Percentiles rank a stretch among this genome's conserved stretches.
Conservation (phyloP, 2,113 vertebrate species). For the Grantiella picta region DNA sequence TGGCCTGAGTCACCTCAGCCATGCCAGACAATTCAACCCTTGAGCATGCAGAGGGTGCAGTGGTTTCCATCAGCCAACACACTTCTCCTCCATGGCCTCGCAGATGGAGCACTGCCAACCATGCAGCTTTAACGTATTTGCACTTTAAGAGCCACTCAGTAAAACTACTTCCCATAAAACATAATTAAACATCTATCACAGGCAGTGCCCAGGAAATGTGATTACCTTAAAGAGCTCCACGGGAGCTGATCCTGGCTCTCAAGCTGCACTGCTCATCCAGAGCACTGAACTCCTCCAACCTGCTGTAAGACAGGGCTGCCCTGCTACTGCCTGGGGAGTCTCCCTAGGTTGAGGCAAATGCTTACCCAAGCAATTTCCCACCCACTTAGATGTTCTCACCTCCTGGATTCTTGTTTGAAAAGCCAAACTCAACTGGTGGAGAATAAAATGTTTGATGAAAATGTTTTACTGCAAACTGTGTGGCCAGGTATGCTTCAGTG, state of each 20-base stretch:
- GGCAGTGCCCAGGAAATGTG: background rate
- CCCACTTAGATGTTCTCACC: background rate
- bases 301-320: background rate
- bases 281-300: background rate
- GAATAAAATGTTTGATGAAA: background rate
- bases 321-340: background rate
- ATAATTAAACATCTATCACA: background rate
- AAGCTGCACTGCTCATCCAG: background rate
- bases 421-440: background rate
- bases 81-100: rapidly evolving
- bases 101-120: background rate
- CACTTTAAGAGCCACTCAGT: background rate
- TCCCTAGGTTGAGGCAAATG: background rate
- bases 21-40: background rate
- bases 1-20: background rate
- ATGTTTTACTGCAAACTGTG: background rate
- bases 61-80: background rate
- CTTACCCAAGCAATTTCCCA: background rate
- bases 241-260: background rate
- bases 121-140: background rate
- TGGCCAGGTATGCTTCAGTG: background rate
- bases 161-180: background rate
- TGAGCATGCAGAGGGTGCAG: background rate
- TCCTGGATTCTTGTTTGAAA: background rate
- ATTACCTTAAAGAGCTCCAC: background rate